phyloP scores from a whole-genome alignment of 2,888 invertebrate genomes.

The Gastrophysa polygoni region DNA sequence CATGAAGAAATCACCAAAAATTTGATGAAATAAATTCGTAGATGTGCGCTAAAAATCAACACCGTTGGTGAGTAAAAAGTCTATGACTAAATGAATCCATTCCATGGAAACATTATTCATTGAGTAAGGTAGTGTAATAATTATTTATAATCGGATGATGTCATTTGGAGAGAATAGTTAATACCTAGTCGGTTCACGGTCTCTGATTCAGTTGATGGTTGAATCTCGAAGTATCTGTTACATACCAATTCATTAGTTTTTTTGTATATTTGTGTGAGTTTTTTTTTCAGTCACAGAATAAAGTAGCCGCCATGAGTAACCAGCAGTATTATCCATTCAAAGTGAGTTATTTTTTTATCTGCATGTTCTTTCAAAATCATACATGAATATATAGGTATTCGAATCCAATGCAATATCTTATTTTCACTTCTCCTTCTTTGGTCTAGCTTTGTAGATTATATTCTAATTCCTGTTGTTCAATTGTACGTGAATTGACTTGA shows the following conservation, averaged over 20 bases:
- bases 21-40: no score
- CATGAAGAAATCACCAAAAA: no score
- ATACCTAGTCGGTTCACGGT: slow-evolving; percentile 34
- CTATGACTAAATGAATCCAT: slow-evolving; percentile 13
- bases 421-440: no score
- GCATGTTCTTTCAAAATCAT: no score
- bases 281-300: slow-evolving; percentile 38
- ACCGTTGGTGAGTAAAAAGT: neutral
- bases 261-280: slow-evolving; percentile 17
- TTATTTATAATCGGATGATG: slow-evolving; percentile 49
- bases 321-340: slow-evolving; percentile 88
- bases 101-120: slow-evolving; percentile 42
- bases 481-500: no score
- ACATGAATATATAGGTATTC: no score
- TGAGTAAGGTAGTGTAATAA: slow-evolving; percentile 39
- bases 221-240: slow-evolving; percentile 36
- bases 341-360: slow-evolving; percentile 62
- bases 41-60: no score
- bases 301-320: slow-evolving; percentile 57
- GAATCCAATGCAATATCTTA: no score
- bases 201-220: slow-evolving; percentile 26
- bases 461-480: no score
- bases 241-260: slow-evolving; percentile 16
- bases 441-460: no score
- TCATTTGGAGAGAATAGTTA: slow-evolving; percentile 36